phyloP scores from a whole-genome alignment of 2,888 invertebrate genomes.

The Eumerus sabulonum region DNA sequence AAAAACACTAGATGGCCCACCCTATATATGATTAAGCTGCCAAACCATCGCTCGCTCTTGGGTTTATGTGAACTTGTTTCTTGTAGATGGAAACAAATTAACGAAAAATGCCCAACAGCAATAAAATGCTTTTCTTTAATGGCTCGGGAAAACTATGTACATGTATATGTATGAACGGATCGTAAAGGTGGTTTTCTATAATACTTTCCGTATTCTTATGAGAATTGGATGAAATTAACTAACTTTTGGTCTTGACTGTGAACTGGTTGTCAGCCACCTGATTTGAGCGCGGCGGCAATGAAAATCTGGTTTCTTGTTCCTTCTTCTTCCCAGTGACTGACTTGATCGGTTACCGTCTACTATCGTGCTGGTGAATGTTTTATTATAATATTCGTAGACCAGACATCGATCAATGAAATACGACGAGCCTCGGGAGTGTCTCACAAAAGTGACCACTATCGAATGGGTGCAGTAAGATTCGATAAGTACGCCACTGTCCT shows the following conservation, averaged over 20 bases:
- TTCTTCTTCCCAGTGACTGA: conserved; percentile 45
- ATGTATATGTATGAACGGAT: conserved; percentile 61
- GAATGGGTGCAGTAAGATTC: too few species aligned
- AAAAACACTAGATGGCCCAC: too few species aligned
- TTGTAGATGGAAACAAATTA: conserved; percentile 49
- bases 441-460: too few species aligned
- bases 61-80: conserved; percentile 58
- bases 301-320: conserved; percentile 63
- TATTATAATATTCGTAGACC: conserved; percentile 60
- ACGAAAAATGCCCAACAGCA: conserved; percentile 62
- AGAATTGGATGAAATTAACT: conserved; percentile 65
- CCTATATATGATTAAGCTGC: conserved; percentile 22
- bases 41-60: conserved; percentile 30
- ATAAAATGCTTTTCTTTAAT: conserved; percentile 67
- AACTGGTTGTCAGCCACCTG: conserved; percentile 57
- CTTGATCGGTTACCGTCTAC: conserved; percentile 55
- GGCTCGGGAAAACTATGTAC: conserved; percentile 61
- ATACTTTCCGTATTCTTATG: conserved; percentile 51
- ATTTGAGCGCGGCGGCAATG: conserved; percentile 50
- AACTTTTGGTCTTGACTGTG: conserved; percentile 58
- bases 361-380: conserved; percentile 58
- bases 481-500: too few species aligned
- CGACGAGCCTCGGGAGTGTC: too few species aligned
- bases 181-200: conserved; percentile 27
- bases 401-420: conserved; percentile 61